Evolutionary conservation across 2,797 vertebrate genomes (phyloP), one percentile per base, ranked within the genome.

Genomic region (Enteromius anoplus): DNA sequence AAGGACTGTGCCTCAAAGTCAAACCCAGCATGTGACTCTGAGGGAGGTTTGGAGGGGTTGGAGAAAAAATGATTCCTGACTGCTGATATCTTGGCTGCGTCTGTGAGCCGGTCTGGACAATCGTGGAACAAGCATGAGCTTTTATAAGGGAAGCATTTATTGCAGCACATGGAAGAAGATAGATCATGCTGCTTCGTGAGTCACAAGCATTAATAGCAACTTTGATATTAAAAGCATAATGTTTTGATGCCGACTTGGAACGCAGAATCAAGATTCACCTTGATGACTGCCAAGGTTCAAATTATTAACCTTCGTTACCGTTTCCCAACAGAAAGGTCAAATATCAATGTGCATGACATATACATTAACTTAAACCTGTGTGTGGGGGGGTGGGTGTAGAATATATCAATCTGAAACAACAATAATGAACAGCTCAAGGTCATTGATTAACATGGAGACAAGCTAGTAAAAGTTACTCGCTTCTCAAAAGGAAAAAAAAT

Each of bases 1-100:
- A 95, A 95, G 93, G 93, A 94, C 93, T 94, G 91, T 87, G 89
- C 92, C 93, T 94, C 93, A 95, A 95, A 95, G 94, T 95, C 94
- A 95, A 92, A 86, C 86, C 83, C 62, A 80, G 82, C 86, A 83
- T 85, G 84, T 75, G 83, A 83, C 84, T 49, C 78, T 85, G 73
- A 84, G 80, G 64, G 80, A 75, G 84, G 73, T 77, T 83, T 64
- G 77, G 73, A 82, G 72, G 69, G 75, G 23, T 26, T 62, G 79
- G 47, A 82, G 82, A 60, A 76, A 87, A 81, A 86, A 85, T 75
- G 71, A 81, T 85, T 87, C 70, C 86, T 87, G 83, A 85, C 85
- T 86, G 86, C 84, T 85, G 88, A 88, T 85, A 88, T 89, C 83
- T 89, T 86, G 82, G 86, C 85, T 81, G 73, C 37, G 75, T 81